Evolutionary conservation across 1,140 invertebrate species (phyloP).

Genomic region (Anadara kagoshimensis): DNA sequence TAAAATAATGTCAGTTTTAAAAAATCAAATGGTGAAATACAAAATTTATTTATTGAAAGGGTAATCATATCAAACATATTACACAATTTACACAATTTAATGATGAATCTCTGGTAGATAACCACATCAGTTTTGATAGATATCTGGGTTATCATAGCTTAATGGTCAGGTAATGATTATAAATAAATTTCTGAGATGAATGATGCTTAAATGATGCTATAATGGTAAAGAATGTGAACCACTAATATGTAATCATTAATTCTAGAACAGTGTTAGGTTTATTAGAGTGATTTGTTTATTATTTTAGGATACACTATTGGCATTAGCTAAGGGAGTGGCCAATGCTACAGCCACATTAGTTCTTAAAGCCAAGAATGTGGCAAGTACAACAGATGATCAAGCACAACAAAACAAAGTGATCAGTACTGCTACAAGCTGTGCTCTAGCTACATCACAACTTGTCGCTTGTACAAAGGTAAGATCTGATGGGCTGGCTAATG

Average conservation of each 20-base stretch:
- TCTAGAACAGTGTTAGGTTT: no score
- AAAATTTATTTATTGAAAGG: no score
- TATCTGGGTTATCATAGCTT: no score
- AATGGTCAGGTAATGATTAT: no score
- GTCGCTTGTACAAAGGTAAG: slow-evolving; percentile 96
- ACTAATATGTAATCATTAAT: no score
- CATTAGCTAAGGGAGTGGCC: slow-evolving; percentile 73
- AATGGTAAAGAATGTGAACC: no score
- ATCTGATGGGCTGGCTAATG: not conserved
- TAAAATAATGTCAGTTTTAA: no score
- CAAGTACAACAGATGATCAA: slow-evolving; percentile 85
- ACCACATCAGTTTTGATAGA: no score
- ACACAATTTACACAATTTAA: no score
- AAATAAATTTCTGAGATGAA: slow-evolving; percentile 90
- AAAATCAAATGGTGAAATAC: no score
- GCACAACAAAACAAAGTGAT: slow-evolving; percentile 88
- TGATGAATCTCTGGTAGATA: no score
- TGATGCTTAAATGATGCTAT: slow-evolving; percentile 75
- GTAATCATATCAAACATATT: no score
- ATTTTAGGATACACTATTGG: slow-evolving; percentile 69
- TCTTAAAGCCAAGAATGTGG: slow-evolving; percentile 76
- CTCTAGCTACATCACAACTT: slow-evolving; percentile 96
- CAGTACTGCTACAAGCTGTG: slow-evolving; percentile 95
- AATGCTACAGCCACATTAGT: slow-evolving; percentile 73
- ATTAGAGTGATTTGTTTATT: not conserved